Conservation (phyloP, 2,113 vertebrate species). For the Grammomys surdaster region DNA sequence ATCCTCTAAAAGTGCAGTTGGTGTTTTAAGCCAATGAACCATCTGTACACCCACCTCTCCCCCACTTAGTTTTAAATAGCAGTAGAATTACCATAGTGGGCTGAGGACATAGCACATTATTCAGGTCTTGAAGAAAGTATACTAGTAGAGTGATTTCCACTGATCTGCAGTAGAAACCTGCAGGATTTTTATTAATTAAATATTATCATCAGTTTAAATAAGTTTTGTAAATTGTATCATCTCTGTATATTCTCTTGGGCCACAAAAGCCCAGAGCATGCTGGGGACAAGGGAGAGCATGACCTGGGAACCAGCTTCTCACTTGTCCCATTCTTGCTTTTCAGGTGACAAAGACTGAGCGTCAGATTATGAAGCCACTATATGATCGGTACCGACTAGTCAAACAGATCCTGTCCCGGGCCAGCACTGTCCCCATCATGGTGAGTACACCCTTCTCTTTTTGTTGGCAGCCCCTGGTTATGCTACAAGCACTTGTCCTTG, state of each 20-base stretch:
- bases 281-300: background rate
- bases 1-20: background rate
- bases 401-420: constrained; percentile 97
- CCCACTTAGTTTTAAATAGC: background rate
- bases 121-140: constrained; percentile 1
- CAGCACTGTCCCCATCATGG: constrained; percentile 95
- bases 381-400: constrained; percentile 96
- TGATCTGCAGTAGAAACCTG: background rate
- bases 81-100: background rate
- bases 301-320: background rate
- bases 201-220: background rate
- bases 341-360: constrained; percentile 96
- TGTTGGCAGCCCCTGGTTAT: background rate
- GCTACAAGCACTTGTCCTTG: background rate
- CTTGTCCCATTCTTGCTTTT: constrained; percentile 34
- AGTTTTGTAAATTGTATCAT: background rate
- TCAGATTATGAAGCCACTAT: constrained; percentile 97
- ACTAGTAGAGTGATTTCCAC: background rate
- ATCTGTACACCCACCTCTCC: background rate
- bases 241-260: background rate
- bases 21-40: background rate
- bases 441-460: constrained; percentile 87
- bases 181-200: background rate
- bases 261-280: background rate
- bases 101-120: background rate